phyloP scores from a whole-genome alignment of 35 echinoderm and acorn worm species.

The Heliocidaris tuberculata region DNA sequence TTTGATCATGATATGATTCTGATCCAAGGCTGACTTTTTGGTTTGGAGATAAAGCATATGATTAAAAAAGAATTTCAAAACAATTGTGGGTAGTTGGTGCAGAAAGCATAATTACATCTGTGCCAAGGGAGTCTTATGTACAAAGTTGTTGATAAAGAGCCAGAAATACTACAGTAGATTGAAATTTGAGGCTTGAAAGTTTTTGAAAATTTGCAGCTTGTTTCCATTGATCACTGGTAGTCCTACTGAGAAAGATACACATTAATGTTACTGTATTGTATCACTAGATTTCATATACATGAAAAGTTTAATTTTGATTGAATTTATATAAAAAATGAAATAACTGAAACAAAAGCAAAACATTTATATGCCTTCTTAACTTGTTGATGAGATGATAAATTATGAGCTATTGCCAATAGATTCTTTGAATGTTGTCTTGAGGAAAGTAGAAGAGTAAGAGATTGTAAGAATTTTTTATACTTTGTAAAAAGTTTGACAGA shows the following conservation, averaged over 20 bases:
- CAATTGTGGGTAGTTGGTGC: not conserved
- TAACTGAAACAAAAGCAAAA: not conserved
- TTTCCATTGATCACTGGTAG: not conserved
- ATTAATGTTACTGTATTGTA: not conserved
- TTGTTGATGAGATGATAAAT: not conserved
- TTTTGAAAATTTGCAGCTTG: not conserved
- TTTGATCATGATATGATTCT: not conserved
- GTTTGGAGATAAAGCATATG: not conserved
- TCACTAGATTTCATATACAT: not conserved
- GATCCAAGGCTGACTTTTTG: not conserved
- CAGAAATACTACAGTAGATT: not conserved
- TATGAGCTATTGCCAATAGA: not conserved
- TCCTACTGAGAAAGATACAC: not conserved
- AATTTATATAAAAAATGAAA: not conserved
- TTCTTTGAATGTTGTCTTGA: not conserved
- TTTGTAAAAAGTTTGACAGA: constrained; percentile 31
- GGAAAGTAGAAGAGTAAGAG: not conserved
- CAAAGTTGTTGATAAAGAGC: not conserved
- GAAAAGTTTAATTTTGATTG: not conserved
- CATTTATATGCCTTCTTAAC: not conserved
- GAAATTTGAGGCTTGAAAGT: not conserved
- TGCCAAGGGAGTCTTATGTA: not conserved
- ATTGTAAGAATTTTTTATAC: not conserved
- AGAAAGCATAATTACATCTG: not conserved
- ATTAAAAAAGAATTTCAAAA: not conserved